Evolutionary conservation across 2,888 invertebrate species (phyloP).

Genomic region (Drosophila neotestacea): DNA sequence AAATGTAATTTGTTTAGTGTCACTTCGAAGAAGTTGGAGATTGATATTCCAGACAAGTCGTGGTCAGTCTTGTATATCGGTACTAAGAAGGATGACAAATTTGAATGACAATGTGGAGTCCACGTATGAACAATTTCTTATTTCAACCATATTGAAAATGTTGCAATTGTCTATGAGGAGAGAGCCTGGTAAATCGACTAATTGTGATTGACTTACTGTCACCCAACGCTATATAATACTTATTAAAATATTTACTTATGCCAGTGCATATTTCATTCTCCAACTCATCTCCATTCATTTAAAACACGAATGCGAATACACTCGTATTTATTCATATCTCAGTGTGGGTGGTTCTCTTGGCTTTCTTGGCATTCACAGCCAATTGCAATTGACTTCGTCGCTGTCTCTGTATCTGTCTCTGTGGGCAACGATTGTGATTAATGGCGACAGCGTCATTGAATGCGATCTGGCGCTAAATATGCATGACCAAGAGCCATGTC

Average conservation of each 20-base stretch:
- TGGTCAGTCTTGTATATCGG: conserved; percentile 71
- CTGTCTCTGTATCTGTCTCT: conserved; percentile 10
- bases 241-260: conserved; percentile 52
- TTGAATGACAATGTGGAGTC: conserved; percentile 32
- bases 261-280: conserved; percentile 52
- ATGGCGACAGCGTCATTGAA: conserved; percentile 75
- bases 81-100: conserved; percentile 39
- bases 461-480: conserved; percentile 68
- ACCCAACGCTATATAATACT: conserved; percentile 38
- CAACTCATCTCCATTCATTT: conserved; percentile 13
- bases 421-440: conserved; percentile 71
- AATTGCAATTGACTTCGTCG: conserved; percentile 54
- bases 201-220: conserved; percentile 66
- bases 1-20: conserved; percentile 16
- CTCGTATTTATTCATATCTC: conserved; percentile 6
- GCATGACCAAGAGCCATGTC: conserved; percentile 51
- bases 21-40: conserved; percentile 19
- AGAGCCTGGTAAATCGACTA: conserved; percentile 26
- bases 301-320: background rate
- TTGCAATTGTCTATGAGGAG: background rate
- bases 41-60: conserved; percentile 70
- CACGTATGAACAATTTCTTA: background rate
- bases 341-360: conserved; percentile 53
- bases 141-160: background rate
- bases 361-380: conserved; percentile 29